Conservation (phyloP, 2,888 invertebrate species). For the Cancer borealis region DNA sequence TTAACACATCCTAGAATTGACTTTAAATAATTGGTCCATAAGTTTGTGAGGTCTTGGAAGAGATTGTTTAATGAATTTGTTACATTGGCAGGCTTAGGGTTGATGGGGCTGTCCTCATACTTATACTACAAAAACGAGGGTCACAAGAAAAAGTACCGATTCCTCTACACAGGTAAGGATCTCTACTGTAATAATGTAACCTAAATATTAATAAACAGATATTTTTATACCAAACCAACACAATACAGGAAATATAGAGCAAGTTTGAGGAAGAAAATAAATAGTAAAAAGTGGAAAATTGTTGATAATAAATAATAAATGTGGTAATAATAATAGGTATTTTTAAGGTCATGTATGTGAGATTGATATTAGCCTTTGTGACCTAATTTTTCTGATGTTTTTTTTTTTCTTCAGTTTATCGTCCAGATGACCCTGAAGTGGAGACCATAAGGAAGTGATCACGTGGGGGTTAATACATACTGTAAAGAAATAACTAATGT, state of each 20-base stretch:
- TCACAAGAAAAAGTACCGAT: background rate
- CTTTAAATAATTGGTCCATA: too few species aligned
- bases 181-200: background rate
- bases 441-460: background rate
- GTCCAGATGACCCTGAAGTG: background rate
- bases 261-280: background rate
- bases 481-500: slow-evolving; percentile 13
- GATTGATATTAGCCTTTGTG: background rate
- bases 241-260: background rate
- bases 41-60: too few species aligned
- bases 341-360: background rate
- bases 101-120: background rate
- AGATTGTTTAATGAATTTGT: background rate
- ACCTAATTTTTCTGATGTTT: background rate
- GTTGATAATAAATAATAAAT: background rate
- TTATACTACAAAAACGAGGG: background rate
- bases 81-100: slow-evolving; percentile 21
- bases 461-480: background rate
- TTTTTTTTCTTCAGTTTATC: background rate
- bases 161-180: slow-evolving; percentile 52
- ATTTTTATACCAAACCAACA: too few species aligned
- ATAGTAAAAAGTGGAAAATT: background rate
- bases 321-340: background rate
- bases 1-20: too few species aligned
- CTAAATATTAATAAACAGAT: background rate